phyloP scores from a whole-genome alignment of 1,140 invertebrate genomes.

The Zaprionus ghesquierei region DNA sequence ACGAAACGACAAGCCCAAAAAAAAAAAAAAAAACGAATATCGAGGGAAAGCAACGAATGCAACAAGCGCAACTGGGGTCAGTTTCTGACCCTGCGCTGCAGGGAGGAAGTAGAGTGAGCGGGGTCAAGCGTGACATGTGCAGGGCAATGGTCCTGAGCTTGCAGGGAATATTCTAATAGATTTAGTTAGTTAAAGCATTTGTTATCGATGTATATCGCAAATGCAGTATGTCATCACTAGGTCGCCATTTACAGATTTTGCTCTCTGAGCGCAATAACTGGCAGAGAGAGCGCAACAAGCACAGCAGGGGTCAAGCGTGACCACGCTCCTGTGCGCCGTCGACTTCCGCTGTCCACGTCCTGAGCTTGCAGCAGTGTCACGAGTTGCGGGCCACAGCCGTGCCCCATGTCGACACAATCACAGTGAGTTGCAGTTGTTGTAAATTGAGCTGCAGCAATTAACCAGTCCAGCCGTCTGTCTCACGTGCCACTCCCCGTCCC shows the following conservation, averaged over 20 bases:
- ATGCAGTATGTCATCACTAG: background rate
- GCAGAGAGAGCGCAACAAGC: slow-evolving; percentile 3
- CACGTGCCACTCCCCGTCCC: slow-evolving; percentile 6
- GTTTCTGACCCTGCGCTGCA: background rate
- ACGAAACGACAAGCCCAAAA: slow-evolving; percentile 8
- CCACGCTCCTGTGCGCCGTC: slow-evolving; percentile 36
- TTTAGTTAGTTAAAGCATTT: background rate
- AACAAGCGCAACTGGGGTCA: slow-evolving; percentile 16
- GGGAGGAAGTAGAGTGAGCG: background rate
- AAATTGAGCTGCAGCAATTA: slow-evolving; percentile 69
- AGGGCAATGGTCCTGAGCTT: background rate
- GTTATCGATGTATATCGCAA: background rate
- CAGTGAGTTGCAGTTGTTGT: slow-evolving; percentile 30
- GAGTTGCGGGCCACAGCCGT: slow-evolving; percentile 52
- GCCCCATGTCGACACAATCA: slow-evolving; percentile 1
- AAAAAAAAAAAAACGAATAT: too few relatives aligned
- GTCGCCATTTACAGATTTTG: background rate
- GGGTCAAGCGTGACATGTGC: background rate
- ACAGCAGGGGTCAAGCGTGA: slow-evolving; percentile 44
- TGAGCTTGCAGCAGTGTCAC: slow-evolving; percentile 28
- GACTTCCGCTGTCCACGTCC: slow-evolving; percentile 29
- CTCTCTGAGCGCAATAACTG: background rate
- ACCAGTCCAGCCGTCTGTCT: slow-evolving; percentile 11
- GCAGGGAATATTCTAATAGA: background rate
- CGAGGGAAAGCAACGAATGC: slow-evolving; percentile 1